phyloP scores from a whole-genome alignment of 2,888 invertebrate species.

The Mechanitis mazaeus region DNA sequence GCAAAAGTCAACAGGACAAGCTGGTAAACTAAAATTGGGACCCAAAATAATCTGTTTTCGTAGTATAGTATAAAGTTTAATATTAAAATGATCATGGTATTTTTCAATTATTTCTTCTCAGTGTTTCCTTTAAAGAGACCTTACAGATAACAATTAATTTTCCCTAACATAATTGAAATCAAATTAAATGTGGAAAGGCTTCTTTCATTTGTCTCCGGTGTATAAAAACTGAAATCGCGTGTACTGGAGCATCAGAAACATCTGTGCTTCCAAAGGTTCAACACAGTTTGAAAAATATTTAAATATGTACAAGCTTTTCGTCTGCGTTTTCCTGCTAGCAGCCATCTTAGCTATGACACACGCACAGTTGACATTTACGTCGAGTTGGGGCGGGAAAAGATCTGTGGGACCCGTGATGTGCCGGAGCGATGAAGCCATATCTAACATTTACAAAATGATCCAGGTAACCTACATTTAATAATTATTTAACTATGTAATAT shows the following conservation, averaged over 20 bases:
- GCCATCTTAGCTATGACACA: slow-evolving; percentile 46
- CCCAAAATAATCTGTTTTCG: no score
- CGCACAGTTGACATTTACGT: slow-evolving; percentile 76
- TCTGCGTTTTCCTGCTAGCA: slow-evolving; percentile 45
- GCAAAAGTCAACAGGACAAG: no score
- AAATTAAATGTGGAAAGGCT: slow-evolving; percentile 40
- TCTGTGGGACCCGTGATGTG: slow-evolving; percentile 47
- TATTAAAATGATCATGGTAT: neutral
- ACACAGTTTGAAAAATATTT: slow-evolving; percentile 4
- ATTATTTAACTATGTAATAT: neutral
- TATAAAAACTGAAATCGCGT: slow-evolving; percentile 38
- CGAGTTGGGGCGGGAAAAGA: slow-evolving; percentile 73
- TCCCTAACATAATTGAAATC: slow-evolving; percentile 26
- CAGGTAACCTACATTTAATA: slow-evolving; percentile 42
- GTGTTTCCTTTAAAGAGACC: slow-evolving; percentile 17
- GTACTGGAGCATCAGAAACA: slow-evolving; percentile 14
- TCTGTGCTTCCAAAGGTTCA: slow-evolving; percentile 12
- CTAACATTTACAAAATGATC: slow-evolving; percentile 56
- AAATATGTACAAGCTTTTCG: slow-evolving; percentile 47
- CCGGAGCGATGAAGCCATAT: slow-evolving; percentile 55
- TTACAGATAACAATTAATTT: slow-evolving; percentile 27
- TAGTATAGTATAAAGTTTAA: no score
- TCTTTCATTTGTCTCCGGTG: slow-evolving; percentile 35
- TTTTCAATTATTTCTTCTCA: neutral
- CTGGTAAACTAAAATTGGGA: no score